Evolutionary conservation across 1,140 invertebrate species (phyloP), one percentile per base, ranked within the genome.

Genomic region (Papilio xuthus): DNA sequence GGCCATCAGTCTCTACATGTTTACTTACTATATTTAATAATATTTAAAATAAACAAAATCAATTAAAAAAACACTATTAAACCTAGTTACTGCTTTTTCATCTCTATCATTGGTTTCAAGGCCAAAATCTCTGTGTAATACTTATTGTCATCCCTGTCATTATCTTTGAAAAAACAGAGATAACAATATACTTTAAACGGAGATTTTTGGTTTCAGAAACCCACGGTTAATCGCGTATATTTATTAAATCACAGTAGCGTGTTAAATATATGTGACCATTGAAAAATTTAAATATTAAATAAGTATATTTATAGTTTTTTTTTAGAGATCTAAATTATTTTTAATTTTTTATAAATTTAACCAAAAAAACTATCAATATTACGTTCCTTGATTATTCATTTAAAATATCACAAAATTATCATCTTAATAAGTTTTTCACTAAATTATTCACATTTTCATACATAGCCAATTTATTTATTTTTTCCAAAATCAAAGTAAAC

Each of bases 371-470:
- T 13, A 67, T 67, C 26, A 32, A 67, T 56, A 20, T 15, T 67
- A 6, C 60, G 26, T 67, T 28, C 26, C 60, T 32, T 67, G 18
- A 32, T 32, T 67, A 67, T 67, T 67, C 4, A 4, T 67, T 32
- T 67, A 4, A 28, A 60, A 67, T 26, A 60, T 60, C 20, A 12
- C 53, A 56, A 56, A 12, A 13, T 60, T 23, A 60, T 23, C 20
- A 26, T 32, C 15, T 32, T 67, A 15, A 28, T 32, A 67, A 63
- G 12, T 63, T 4, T 12, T 13, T 4, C 12, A 28, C 10, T 10
- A 63, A 23, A 28, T 8, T 69, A 75, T 79, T 50, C 47, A 42
- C 67, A 67, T 28, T 71, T 47, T 69, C 32, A 84, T 79, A 82
- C 78, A 76, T 86, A 74, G 78, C 80, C 77, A 77, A n/a, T n/a